Evolutionary conservation across 2,888 invertebrate genomes (phyloP).

Genomic region (Caradrina clavipalpis): DNA sequence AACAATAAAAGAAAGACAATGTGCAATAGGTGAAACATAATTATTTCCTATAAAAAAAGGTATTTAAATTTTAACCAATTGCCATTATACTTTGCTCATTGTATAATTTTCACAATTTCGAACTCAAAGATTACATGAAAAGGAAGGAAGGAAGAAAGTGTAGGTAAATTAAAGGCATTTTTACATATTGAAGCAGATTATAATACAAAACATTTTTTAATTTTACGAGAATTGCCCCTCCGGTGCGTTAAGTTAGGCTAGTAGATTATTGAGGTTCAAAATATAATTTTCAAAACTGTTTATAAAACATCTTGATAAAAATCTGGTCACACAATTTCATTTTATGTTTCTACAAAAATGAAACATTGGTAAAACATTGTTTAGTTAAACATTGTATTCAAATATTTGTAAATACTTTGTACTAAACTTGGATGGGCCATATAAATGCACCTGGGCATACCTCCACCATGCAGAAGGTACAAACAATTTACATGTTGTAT

Average conservation of each 20-base stretch:
- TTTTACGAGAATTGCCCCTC: too few relatives aligned
- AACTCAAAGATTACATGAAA: too few relatives aligned
- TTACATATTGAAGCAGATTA: too few relatives aligned
- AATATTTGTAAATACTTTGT: slow-evolving; percentile 15
- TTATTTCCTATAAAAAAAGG: neutral
- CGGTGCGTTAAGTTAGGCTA: too few relatives aligned
- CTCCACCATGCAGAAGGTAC: too few relatives aligned
- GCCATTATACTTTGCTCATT: neutral
- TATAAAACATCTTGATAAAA: neutral
- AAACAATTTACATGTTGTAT: too few relatives aligned
- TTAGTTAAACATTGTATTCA: neutral
- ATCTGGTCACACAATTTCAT: neutral
- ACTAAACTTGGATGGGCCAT: neutral
- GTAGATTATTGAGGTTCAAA: neutral
- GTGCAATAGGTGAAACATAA: neutral
- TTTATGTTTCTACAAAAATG: neutral
- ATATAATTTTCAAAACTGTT: neutral
- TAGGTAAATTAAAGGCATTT: too few relatives aligned
- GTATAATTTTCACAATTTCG: neutral
- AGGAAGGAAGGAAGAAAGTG: too few relatives aligned
- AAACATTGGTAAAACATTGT: neutral
- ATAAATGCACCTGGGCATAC: too few relatives aligned
- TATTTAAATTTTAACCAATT: too few relatives aligned
- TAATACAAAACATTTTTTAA: too few relatives aligned
- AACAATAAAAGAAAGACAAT: neutral